Base-by-base conservation (phyloP, 2,113 vertebrate genomes). In the Seriola aureovittata region DNA sequence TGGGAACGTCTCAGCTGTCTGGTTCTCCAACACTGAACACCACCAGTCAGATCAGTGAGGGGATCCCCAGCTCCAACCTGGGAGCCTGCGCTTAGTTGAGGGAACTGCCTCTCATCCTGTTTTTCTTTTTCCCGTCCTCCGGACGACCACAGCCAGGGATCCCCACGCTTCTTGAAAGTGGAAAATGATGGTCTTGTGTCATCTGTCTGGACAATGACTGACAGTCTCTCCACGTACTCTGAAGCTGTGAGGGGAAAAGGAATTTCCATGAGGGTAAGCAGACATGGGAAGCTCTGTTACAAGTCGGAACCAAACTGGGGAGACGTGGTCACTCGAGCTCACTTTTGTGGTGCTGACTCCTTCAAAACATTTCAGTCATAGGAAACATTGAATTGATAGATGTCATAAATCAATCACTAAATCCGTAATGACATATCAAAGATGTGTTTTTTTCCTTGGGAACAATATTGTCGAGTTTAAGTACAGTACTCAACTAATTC, bases 1-100 rank as follows among this genome's bases (percentile, higher is more conserved):
- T 93, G 95, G 90, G 90, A 94, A 94, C 72, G 83, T 94, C 91
- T 94, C 93, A 92, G 34, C 87, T 93, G 91, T 92, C 92, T 82
- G 83, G 77, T 93, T 94, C 90, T 94, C 91, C 85, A 92, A 88
- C 81, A 90, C 75, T 88, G 76, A 87, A 91, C 85, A 85, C 88
- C 87, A 65, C 75, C 29, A 88, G 63, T 85, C 85, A 79, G 58
- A 89, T 60, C 55, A 80, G 81, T 11, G 72, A 81, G 79, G 80
- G 84, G 85, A 87, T 81, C 85, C 87, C 90, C 90, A 71, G 44
- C 55, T 84, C 58, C 42, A 86, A 80, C 58, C 38, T 48, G 54
- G 65, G 74, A 63, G 44, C 40, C 44, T 82, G 68, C 7, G n/a
- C 48, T 67, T 38, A 58, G 67, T 57, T 59, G 50, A 78, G 85